Evolutionary conservation across 92 coral and sea anemone species (phyloP), one percentile per base, ranked within the genome.

Genomic region (Heteractis magnifica): DNA sequence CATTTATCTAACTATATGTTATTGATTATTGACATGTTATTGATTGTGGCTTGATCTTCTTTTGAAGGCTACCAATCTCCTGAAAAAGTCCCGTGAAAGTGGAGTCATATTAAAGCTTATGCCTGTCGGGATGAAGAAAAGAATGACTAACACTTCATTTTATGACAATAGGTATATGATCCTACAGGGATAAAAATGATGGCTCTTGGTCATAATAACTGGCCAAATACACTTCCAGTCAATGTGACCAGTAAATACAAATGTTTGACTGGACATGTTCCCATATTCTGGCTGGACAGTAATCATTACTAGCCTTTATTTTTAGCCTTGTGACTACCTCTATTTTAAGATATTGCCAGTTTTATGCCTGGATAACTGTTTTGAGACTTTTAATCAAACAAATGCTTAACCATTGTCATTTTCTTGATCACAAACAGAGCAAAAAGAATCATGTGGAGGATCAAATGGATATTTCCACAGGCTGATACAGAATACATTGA

Each of bases 391-490:
- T 53, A 53, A 15, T 68, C 50, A 68, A 1, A 68, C 49, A n/a
- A 20, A 68, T 51, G 50, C 8, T 8, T 74, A 18, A 15, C 14
- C 13, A 19, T 18, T 34, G 0, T 49, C 2, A 21, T 56, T 8
- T 44, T 79, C 14, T 62, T 68, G 18, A 0, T 84, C 50, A 78
- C 15, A 74, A 56, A 16, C 74, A 95, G 98, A 76, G 77, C 52
- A 49, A 82, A 92, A 60, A 79, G 90, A 77, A 78, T 96, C 15
- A 79, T 87, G 87, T 96, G 99, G 99, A 89, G 97, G 84, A 78
- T 96, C 12, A 87, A 65, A 19, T 96, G 96, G 99, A 41, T 89
- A 21, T 96, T 96, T 60, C 95, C 99, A 34, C 98, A 96, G 72
- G 93, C 95, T 82, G 93, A 91, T 20, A 50, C 89, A 18, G 98